Evolutionary conservation across 2,113 vertebrate species (phyloP).

Genomic region (Verasper variegatus): DNA sequence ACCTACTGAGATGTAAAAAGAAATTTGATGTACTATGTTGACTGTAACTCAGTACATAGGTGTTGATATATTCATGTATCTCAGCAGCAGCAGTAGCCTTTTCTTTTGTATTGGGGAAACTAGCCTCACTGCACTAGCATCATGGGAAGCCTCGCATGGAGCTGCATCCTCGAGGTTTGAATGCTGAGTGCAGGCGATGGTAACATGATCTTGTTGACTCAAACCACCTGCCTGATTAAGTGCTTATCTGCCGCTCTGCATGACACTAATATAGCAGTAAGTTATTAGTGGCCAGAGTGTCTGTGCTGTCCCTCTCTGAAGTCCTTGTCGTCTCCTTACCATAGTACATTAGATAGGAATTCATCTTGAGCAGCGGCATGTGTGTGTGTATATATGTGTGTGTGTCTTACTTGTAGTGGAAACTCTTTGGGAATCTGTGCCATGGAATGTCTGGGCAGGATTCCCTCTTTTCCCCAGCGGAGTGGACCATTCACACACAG

Average conservation of each 20-base stretch:
- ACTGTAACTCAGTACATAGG: too few species aligned
- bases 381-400: conserved; percentile 21
- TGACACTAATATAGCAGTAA: conserved; percentile 30
- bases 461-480: conserved; percentile 71
- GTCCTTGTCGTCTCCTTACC: conserved; percentile 34
- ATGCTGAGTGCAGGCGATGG: conserved; percentile 27
- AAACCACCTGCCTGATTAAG: conserved; percentile 17
- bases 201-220: conserved; percentile 11
- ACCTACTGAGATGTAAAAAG: neutral
- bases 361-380: conserved; percentile 33
- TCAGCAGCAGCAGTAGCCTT: too few species aligned
- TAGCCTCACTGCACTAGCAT: conserved; percentile 63
- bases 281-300: conserved; percentile 14
- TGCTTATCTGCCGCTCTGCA: conserved; percentile 14
- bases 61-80: too few species aligned
- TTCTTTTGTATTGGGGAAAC: conserved; percentile 23
- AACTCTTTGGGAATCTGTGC: conserved; percentile 75
- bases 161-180: conserved; percentile 48
- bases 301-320: conserved; percentile 15
- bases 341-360: conserved; percentile 54
- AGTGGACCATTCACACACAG: conserved; percentile 62
- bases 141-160: conserved; percentile 57
- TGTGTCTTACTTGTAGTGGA: conserved; percentile 72
- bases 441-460: conserved; percentile 80
- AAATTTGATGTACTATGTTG: too few species aligned